These are phyloP conservation scores for Timema cristinae DNA, from an alignment of 2,888 invertebrate species.

Conservation along the genomic window DNA sequence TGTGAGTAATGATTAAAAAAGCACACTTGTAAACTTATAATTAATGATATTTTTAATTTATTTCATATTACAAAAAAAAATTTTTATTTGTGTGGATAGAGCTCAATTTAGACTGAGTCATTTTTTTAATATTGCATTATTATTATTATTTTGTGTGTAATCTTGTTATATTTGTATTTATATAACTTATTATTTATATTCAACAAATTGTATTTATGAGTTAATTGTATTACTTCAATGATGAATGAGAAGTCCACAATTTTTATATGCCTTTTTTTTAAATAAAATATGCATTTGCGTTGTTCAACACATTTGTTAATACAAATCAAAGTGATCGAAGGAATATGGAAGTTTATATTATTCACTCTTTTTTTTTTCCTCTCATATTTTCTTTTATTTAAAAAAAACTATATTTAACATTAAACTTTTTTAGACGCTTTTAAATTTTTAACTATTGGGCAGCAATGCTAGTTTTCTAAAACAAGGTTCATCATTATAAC, in stretches of 20 bases:
- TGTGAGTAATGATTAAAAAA: constrained; percentile 9
- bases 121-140: constrained; percentile 11
- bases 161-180: constrained; percentile 29
- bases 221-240: constrained; percentile 21
- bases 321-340: constrained; percentile 18
- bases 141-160: constrained; percentile 20
- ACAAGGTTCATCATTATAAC: neutral
- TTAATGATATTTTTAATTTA: constrained; percentile 23
- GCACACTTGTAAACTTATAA: constrained; percentile 18
- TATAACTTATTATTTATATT: constrained; percentile 31
- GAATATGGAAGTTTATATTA: constrained; percentile 18
- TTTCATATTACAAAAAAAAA: constrained; percentile 18
- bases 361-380: constrained; percentile 18
- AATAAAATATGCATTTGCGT: constrained; percentile 13
- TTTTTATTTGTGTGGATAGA: constrained; percentile 22
- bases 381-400: neutral
- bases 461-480: neutral
- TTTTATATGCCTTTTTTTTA: constrained; percentile 17
- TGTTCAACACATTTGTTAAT: constrained; percentile 15
- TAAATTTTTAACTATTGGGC: too few species aligned
- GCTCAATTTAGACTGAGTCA: constrained; percentile 21
- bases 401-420: neutral
- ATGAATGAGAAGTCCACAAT: constrained; percentile 8
- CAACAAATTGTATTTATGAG: constrained; percentile 29
- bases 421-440: neutral